phyloP scores from a whole-genome alignment of 2,888 invertebrate genomes.

The Bruchidius siliquastri region DNA sequence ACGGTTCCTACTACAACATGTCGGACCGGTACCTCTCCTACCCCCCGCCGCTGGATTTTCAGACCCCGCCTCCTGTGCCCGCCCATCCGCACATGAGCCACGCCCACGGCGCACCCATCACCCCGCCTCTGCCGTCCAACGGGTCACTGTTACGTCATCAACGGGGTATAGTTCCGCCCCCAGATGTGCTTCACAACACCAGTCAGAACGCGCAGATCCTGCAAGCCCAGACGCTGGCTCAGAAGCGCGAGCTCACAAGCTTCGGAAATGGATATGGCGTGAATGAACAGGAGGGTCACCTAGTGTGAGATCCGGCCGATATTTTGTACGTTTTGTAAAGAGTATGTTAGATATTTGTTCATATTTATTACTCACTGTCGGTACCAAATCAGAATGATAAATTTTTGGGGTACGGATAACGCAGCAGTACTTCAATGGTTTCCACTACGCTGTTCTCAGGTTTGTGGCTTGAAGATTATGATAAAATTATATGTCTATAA shows the following conservation, averaged over 20 bases:
- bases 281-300: slow-evolving; percentile 48
- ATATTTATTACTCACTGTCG: not conserved
- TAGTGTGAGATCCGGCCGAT: slow-evolving; percentile 47
- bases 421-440: not conserved
- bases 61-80: slow-evolving; percentile 50
- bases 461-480: too few relatives aligned
- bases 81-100: slow-evolving; percentile 49
- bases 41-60: slow-evolving; percentile 68
- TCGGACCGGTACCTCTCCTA: slow-evolving; percentile 77
- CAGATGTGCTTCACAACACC: slow-evolving; percentile 48
- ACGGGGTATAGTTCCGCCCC: slow-evolving; percentile 42
- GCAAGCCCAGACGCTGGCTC: slow-evolving; percentile 45
- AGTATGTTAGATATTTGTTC: slow-evolving; percentile 1
- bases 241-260: slow-evolving; percentile 45
- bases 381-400: not conserved
- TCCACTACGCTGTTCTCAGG: not conserved
- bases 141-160: slow-evolving; percentile 44
- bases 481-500: too few relatives aligned
- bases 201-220: slow-evolving; percentile 46
- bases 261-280: slow-evolving; percentile 48
- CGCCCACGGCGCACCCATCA: slow-evolving; percentile 43
- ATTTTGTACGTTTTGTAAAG: slow-evolving; percentile 39
- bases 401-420: not conserved
- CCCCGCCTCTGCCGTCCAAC: slow-evolving; percentile 42
- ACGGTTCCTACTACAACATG: slow-evolving; percentile 78